Conservation (phyloP, 1,140 invertebrate species). For the Scaptomyza graminum region DNA sequence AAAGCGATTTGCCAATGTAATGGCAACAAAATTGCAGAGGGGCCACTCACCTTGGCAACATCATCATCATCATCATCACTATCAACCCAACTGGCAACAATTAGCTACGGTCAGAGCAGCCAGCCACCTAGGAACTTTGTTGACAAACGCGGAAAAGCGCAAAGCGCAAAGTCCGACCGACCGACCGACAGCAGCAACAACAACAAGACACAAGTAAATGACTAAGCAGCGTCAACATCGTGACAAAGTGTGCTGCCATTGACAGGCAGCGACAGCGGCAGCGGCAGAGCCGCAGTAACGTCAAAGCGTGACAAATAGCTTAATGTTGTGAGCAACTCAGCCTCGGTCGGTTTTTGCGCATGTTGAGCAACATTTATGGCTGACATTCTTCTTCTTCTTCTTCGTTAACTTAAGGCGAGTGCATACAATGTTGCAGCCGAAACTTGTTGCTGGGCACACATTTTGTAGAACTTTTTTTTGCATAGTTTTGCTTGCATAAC, state of each 20-base stretch:
- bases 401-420: no score
- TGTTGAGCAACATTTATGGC: conserved; percentile 45
- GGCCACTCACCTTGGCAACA: conserved; percentile 68
- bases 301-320: conserved; percentile 75
- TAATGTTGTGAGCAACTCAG: conserved; percentile 37
- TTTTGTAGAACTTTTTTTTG: conserved; percentile 27
- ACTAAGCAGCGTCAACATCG: conserved; percentile 30
- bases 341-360: conserved; percentile 11
- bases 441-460: conserved; percentile 50
- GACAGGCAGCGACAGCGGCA: conserved; percentile 1
- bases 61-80: conserved; percentile 14
- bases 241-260: conserved; percentile 30
- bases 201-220: conserved; percentile 36
- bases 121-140: conserved; percentile 48
- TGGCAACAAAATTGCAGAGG: conserved; percentile 40
- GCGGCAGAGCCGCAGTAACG: conserved; percentile 33
- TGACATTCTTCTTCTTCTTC: conserved; percentile 11
- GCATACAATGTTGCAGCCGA: conserved; percentile 17
- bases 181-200: conserved; percentile 9
- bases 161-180: conserved; percentile 42
- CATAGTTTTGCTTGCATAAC: conserved; percentile 36
- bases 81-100: conserved; percentile 29
- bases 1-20: conserved; percentile 37
- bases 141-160: conserved; percentile 55
- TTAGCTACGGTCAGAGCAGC: conserved; percentile 40